These are phyloP conservation scores for Phycodurus eques DNA, from an alignment of 2,113 vertebrate genomes.

Conservation along the genomic window DNA sequence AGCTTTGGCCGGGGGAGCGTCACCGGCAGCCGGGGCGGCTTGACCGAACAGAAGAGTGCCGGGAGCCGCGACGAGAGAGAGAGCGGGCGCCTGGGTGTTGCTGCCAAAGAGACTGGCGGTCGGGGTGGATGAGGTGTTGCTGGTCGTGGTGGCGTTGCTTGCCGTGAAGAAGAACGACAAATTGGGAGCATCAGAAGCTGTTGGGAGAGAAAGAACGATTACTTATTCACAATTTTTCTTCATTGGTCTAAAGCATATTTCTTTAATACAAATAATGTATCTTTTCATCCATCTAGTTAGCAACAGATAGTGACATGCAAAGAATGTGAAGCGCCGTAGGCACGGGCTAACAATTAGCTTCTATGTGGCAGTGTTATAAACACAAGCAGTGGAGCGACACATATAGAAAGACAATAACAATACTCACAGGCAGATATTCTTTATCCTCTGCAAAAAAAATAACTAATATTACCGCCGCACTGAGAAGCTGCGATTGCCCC, in stretches of 20 bases:
- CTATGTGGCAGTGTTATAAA: too few relatives aligned
- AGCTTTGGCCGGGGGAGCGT: slow-evolving; percentile 72
- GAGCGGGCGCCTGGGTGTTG: slow-evolving; percentile 52
- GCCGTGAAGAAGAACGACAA: slow-evolving; percentile 81
- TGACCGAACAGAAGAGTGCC: slow-evolving; percentile 85
- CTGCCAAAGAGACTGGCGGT: slow-evolving; percentile 72
- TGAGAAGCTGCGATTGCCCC: too few relatives aligned
- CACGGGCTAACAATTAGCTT: too few relatives aligned
- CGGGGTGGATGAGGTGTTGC: slow-evolving; percentile 60
- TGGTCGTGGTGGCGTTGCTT: slow-evolving; percentile 63
- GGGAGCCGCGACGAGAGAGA: slow-evolving; percentile 53
- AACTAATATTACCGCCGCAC: too few relatives aligned
- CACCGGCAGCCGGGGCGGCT: slow-evolving; percentile 63
- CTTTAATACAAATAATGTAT: too few relatives aligned
- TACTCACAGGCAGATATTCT: too few relatives aligned
- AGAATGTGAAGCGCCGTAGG: too few relatives aligned
- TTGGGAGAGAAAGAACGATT: background rate
- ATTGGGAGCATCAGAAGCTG: slow-evolving; percentile 77
- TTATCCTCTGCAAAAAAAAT: too few relatives aligned
- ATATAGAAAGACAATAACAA: too few relatives aligned
- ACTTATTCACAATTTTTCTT: background rate
- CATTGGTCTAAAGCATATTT: background rate
- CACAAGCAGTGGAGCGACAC: too few relatives aligned
- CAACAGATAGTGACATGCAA: too few relatives aligned
- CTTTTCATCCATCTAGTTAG: too few relatives aligned